phyloP scores from a whole-genome alignment of 2,888 invertebrate species.

The Cephus spinipes region DNA sequence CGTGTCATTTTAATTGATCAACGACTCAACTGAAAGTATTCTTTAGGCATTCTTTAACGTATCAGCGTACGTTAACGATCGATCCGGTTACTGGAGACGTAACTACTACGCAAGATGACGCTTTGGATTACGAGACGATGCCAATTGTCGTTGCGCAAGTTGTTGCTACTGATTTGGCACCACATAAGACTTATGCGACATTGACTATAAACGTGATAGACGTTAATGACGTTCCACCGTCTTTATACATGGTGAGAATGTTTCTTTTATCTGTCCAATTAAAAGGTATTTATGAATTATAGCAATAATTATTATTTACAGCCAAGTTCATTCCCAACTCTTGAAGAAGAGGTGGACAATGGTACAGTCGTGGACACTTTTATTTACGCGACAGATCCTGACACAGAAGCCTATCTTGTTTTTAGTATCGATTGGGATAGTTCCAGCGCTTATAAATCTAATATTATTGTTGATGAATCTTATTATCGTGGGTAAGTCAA shows the following conservation, averaged over 20 bases:
- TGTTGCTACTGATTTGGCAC: slow-evolving; percentile 58
- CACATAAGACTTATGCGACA: slow-evolving; percentile 69
- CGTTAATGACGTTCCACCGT: slow-evolving; percentile 81
- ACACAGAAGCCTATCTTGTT: slow-evolving; percentile 70
- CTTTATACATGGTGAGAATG: slow-evolving; percentile 71
- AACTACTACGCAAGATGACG: slow-evolving; percentile 68
- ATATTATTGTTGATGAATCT: slow-evolving; percentile 30
- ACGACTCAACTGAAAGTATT: neutral
- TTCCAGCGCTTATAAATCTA: slow-evolving; percentile 63
- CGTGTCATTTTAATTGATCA: neutral
- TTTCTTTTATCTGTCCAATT: slow-evolving; percentile 13
- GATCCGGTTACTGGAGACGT: slow-evolving; percentile 71
- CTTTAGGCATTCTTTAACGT: slow-evolving; percentile 71
- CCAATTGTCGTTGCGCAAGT: slow-evolving; percentile 69
- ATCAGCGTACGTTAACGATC: slow-evolving; percentile 69
- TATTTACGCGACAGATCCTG: slow-evolving; percentile 72
- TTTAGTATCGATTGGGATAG: slow-evolving; percentile 73
- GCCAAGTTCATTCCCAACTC: slow-evolving; percentile 68
- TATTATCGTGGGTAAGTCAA: slow-evolving; percentile 30
- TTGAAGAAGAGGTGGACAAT: slow-evolving; percentile 70
- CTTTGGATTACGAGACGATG: slow-evolving; percentile 75
- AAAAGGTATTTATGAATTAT: neutral
- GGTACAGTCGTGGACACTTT: slow-evolving; percentile 62
- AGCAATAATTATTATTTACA: slow-evolving; percentile 39
- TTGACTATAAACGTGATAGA: slow-evolving; percentile 74